Evolutionary conservation across 2,113 vertebrate genomes (phyloP).

Genomic region (Oreochromis spilurus): DNA sequence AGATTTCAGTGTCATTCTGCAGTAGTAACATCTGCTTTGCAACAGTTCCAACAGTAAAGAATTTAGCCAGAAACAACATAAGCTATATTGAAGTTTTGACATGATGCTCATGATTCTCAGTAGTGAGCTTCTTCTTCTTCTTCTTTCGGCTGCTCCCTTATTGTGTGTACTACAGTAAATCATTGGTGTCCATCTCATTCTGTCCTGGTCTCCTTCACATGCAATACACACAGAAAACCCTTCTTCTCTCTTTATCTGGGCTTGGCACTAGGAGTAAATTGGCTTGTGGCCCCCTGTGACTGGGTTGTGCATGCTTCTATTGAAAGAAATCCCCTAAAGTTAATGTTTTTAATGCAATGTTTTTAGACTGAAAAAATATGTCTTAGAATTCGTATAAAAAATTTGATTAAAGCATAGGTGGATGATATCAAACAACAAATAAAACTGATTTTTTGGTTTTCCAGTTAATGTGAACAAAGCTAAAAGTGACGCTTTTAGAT

Average conservation of each 20-base stretch:
- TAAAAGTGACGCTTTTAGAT: neutral
- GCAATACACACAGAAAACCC: accelerated
- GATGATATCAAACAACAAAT: neutral
- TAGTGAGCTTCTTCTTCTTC: neutral
- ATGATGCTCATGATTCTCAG: neutral
- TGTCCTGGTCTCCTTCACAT: neutral
- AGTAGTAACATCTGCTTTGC: neutral
- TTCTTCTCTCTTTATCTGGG: neutral
- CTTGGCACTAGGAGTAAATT: neutral
- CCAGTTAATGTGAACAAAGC: neutral
- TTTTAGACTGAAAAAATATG: neutral
- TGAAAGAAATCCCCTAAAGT: neutral
- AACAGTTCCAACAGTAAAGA: neutral
- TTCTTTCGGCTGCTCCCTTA: neutral
- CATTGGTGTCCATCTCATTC: neutral
- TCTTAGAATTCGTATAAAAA: neutral
- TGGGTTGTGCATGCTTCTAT: neutral
- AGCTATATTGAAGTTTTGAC: neutral
- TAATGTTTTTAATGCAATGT: neutral
- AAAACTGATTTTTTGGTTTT: neutral
- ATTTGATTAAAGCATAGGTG: neutral
- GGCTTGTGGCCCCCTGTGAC: neutral
- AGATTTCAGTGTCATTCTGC: neutral
- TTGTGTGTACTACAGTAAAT: neutral
- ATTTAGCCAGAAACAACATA: neutral